A percentile compares a stretch with the other conserved stretches of the same genome.
phyloP scores from a whole-genome alignment of 2,113 vertebrate species.

The Brachionichthys hirsutus region DNA sequence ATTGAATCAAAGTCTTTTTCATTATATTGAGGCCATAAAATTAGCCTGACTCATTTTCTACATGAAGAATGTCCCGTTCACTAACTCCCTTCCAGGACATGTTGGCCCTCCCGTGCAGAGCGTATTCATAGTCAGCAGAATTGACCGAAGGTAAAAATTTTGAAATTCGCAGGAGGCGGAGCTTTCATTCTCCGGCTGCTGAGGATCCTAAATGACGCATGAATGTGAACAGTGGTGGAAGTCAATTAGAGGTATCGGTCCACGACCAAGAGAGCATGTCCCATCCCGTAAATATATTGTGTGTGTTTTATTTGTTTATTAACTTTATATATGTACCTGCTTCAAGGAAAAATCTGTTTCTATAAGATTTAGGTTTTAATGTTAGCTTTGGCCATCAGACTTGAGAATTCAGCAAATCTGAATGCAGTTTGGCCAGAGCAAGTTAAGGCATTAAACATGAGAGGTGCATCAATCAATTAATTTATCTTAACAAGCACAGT shows the following conservation, averaged over 20 bases:
- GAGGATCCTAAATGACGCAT: conserved; percentile 33
- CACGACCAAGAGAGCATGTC: too few species aligned
- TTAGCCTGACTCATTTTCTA: conserved; percentile 47
- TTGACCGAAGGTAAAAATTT: conserved; percentile 37
- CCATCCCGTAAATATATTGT: too few species aligned
- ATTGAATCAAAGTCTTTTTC: conserved; percentile 57
- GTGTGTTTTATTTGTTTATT: too few species aligned
- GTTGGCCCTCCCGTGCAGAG: conserved; percentile 14
- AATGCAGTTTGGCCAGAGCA: too few species aligned
- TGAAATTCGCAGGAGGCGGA: conserved; percentile 37
- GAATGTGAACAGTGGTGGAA: conserved; percentile 37
- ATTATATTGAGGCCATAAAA: conserved; percentile 62
- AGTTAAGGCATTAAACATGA: too few species aligned
- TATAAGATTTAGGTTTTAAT: too few species aligned
- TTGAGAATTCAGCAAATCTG: too few species aligned
- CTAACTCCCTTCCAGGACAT: conserved; percentile 33
- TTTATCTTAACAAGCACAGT: too few species aligned
- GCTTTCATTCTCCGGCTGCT: conserved; percentile 38
- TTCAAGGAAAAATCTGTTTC: too few species aligned
- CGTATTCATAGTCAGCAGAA: conserved; percentile 21
- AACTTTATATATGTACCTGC: too few species aligned
- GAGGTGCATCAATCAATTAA: too few species aligned
- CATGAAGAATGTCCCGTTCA: conserved; percentile 53
- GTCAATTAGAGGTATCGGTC: conserved; percentile 37
- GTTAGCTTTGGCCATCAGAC: too few species aligned